phyloP scores from a whole-genome alignment of 2,888 invertebrate species.

The Diogma glabrata region DNA sequence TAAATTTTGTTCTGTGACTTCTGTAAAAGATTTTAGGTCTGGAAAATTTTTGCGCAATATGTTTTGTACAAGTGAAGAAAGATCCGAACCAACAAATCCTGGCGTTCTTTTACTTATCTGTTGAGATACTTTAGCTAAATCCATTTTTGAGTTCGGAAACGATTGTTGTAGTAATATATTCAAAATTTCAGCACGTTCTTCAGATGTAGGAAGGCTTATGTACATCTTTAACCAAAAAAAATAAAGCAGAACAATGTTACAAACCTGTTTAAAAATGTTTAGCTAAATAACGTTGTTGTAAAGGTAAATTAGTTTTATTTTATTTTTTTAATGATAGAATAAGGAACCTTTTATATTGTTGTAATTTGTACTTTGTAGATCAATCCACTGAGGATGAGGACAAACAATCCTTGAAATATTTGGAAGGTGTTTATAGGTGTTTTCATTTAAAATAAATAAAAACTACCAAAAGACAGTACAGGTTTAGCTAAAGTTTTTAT shows the following conservation, averaged over 20 bases:
- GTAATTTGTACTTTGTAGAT: no score
- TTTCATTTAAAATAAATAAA: no score
- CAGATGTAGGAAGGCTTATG: slow-evolving; percentile 37
- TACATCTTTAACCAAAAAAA: slow-evolving; percentile 28
- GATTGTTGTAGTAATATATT: slow-evolving; percentile 23
- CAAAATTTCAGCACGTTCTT: slow-evolving; percentile 37
- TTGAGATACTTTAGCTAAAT: slow-evolving; percentile 16
- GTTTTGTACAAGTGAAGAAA: slow-evolving; percentile 37
- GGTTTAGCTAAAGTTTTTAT: no score
- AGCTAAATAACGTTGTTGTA: no score
- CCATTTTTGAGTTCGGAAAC: slow-evolving; percentile 17
- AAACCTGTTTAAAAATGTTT: no score
- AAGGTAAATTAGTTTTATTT: no score
- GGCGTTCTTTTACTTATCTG: slow-evolving; percentile 39
- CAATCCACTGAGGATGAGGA: no score
- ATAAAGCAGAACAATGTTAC: slow-evolving; percentile 4
- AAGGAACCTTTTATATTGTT: no score
- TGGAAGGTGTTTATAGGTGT: no score
- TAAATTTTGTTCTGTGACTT: background rate
- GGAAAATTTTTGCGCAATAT: slow-evolving; percentile 23
- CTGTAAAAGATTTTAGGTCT: background rate
- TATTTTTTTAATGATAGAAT: no score
- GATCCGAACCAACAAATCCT: slow-evolving; percentile 46
- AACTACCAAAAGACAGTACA: no score
- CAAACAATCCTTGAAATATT: no score